phyloP scores from a whole-genome alignment of 64 coral and sea anemone genomes.

The Actinia tenebrosa region DNA sequence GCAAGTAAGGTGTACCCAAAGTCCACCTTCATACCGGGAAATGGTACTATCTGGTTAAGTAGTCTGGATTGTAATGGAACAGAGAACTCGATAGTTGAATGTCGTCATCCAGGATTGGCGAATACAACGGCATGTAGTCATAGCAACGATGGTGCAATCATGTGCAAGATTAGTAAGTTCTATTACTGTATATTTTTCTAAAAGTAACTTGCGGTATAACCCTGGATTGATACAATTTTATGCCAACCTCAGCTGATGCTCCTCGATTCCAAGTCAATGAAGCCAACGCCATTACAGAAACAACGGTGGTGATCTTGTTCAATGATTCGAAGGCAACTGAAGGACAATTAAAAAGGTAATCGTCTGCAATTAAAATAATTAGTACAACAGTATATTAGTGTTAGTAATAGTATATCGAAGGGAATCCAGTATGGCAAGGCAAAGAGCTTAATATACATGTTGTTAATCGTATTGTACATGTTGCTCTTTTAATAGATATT shows the following conservation, averaged over 20 bases:
- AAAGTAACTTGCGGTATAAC: neutral
- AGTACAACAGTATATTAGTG: too few relatives aligned
- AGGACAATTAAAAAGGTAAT: neutral
- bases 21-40: neutral
- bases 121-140: neutral
- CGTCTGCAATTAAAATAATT: too few relatives aligned
- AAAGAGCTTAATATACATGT: too few relatives aligned
- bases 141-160: neutral
- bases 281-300: neutral
- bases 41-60: constrained; percentile 19
- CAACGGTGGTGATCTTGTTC: neutral
- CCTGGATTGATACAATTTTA: neutral
- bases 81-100: neutral
- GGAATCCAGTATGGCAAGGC: too few relatives aligned
- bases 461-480: too few relatives aligned
- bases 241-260: neutral
- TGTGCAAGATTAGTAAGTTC: neutral
- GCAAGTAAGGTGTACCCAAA: neutral
- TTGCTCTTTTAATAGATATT: too few relatives aligned
- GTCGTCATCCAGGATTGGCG: neutral
- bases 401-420: too few relatives aligned
- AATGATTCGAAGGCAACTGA: neutral
- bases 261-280: neutral
- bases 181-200: neutral
- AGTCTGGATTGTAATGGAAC: neutral